Evolutionary conservation across 2,797 vertebrate species (phyloP), one percentile per base, ranked within the genome.

Genomic region (Carapus acus): DNA sequence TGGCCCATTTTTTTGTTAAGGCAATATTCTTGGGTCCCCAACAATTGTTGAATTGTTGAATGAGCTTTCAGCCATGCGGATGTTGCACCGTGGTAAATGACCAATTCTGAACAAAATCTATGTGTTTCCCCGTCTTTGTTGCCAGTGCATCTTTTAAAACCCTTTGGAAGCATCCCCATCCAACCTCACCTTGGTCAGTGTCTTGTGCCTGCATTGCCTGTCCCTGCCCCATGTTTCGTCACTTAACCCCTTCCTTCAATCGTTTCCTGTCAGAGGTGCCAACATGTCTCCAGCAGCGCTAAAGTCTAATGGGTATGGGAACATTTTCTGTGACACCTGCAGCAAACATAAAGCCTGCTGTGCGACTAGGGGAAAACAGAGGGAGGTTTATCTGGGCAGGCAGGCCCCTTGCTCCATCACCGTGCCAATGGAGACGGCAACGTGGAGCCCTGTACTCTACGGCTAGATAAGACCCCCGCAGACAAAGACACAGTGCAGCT

Each of bases 351-450:
- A 65, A 61, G 69, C 67, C 61, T 48, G 64, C 56, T 70, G 60
- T 67, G 66, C 62, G 73, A 65, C 54, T 48, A 62, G 55, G 49
- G 59, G 73, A 74, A n/a, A n/a, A 69, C 61, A 77, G 72, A 77
- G 77, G 65, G 71, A 75, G 71, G 73, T 82, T 86, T 86, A 86
- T 86, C 79, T 83, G 65, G 63, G 74, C 73, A 83, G 79, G 76
- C 82, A 84, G 80, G 78, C 77, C 67, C n/a, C 74, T n/a, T 64
- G 60, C 66, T 80, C 67, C 71, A 73, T 80, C 78, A 75, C 67
- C 67, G 43, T 75, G 70, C 79, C 83, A 85, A 68, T 73, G 71
- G 67, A 87, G 81, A 83, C 76, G 14, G 71, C 73, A 65, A 67
- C 71, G 64, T 63, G 73, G 68, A 59, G 73, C 65, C 51, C 29